Conservation (phyloP, 2,113 vertebrate species). For the Tylochromis polylepis region DNA sequence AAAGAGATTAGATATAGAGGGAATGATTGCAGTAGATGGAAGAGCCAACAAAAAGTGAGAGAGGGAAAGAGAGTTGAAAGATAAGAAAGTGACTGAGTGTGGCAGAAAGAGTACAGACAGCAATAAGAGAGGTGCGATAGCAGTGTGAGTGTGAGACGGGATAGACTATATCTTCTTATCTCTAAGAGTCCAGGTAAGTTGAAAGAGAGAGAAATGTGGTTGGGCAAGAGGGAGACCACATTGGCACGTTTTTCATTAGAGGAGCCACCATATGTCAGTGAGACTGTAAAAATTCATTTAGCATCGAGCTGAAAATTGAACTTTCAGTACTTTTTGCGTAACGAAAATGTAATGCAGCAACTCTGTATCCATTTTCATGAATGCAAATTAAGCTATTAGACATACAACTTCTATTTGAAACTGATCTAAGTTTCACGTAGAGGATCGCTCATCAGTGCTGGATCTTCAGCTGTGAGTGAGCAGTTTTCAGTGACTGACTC, state of each 20-base stretch:
- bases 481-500: background rate
- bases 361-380: background rate
- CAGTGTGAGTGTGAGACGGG: background rate
- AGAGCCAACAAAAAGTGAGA: background rate
- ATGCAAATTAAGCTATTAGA: background rate
- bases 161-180: background rate
- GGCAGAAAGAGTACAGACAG: background rate
- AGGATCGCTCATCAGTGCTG: background rate
- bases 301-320: background rate
- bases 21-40: background rate
- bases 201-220: background rate
- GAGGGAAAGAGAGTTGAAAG: background rate
- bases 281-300: background rate
- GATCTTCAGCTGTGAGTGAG: background rate
- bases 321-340: background rate
- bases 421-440: background rate
- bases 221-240: conserved; percentile 10
- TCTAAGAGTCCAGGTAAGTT: background rate
- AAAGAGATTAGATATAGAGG: background rate
- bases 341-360: background rate
- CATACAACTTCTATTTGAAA: background rate
- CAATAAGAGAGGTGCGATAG: background rate
- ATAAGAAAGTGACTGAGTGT: background rate
- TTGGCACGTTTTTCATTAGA: conserved; percentile 7
- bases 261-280: background rate